These are phyloP conservation scores for Scomber scombrus DNA, from an alignment of 2,113 vertebrate genomes.

Conservation along the genomic window DNA sequence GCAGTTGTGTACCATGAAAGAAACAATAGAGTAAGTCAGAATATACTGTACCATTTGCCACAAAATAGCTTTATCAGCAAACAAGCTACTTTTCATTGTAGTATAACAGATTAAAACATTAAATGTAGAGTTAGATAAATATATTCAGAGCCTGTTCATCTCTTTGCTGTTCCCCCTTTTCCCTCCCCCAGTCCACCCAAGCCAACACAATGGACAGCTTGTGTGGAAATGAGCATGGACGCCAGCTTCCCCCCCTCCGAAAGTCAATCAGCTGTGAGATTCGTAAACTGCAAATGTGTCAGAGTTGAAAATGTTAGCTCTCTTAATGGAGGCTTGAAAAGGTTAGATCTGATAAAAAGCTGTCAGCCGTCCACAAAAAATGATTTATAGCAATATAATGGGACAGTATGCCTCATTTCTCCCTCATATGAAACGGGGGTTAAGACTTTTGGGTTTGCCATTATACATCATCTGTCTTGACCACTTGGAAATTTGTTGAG, in stretches of 20 bases:
- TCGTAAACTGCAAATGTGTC: slow-evolving; percentile 96
- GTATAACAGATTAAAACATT: slow-evolving; percentile 43
- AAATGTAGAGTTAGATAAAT: slow-evolving; percentile 53
- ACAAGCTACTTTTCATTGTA: slow-evolving; percentile 1
- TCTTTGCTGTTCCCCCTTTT: neutral
- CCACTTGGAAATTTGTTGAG: slow-evolving; percentile 89
- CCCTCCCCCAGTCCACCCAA: slow-evolving; percentile 26
- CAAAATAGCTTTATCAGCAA: slow-evolving; percentile 25
- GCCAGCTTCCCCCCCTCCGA: slow-evolving; percentile 85
- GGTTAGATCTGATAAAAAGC: slow-evolving; percentile 99
- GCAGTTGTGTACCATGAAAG: slow-evolving; percentile 8
- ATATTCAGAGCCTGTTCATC: slow-evolving; percentile 22
- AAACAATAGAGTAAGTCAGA: slow-evolving; percentile 48
- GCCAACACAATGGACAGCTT: slow-evolving; percentile 65
- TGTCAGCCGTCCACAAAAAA: slow-evolving; percentile 94
- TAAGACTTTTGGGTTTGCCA: slow-evolving; percentile 90
- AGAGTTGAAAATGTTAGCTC: slow-evolving; percentile 98
- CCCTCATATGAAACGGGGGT: slow-evolving; percentile 92
- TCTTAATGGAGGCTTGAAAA: slow-evolving; percentile 99
- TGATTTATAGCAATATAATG: slow-evolving; percentile 99
- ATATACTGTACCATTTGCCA: slow-evolving; percentile 29
- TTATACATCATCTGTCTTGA: slow-evolving; percentile 93
- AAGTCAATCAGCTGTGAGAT: slow-evolving; percentile 98
- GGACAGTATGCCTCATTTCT: slow-evolving; percentile 99
- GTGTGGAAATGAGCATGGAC: slow-evolving; percentile 82